Base-by-base conservation (phyloP, 2,888 invertebrate genomes). In the Agapostemon virescens region DNA sequence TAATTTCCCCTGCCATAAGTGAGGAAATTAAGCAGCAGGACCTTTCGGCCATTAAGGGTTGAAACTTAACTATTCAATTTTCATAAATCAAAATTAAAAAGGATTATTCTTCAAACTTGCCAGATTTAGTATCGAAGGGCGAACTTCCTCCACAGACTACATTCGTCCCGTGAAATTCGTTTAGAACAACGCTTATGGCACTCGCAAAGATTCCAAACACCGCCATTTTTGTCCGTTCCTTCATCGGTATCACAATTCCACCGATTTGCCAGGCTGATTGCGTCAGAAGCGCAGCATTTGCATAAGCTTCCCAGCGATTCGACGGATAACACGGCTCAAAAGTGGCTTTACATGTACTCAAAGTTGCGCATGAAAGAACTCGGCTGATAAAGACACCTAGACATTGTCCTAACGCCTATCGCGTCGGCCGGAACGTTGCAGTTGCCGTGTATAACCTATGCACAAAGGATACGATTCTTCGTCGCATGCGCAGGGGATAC, bases 391-490 rank as follows among this genome's bases (percentile, higher is more conserved):
- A 45, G 69, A 66, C 52, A 72, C 30, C 23, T 52, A 42, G 72
- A 23, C 72, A 20, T 55, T 64, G 38, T 55, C 40, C 52, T 26
- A 61, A 33, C 64, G 61, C 33, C 30, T 55, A 26, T 55, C 17
- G 55, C 55, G 17, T 15, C 33, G 33, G 13, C 69, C 58, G n/a
- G n/a, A 20, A 36, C 13, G 36, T 33, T 36, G 33, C 63, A 4
- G 49, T 30, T 26, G n/a, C n/a, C n/a, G n/a, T 11, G n/a, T 49
- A n/a, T 33, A 33, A 5, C n/a, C n/a, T 66, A 61, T 17, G 36
- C 66, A 61, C 68, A 55, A 80, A 40, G 42, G 66, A 68, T 64
- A 81, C 52, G 70, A 30, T 81, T 63, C 81, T 58, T 58, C 81
- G 55, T 67, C 68, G 74, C 67, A 63, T 20, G n/a, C n/a, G 45